Conservation (phyloP, 2,888 invertebrate species). For the Venustoraphidia nigricollis region DNA sequence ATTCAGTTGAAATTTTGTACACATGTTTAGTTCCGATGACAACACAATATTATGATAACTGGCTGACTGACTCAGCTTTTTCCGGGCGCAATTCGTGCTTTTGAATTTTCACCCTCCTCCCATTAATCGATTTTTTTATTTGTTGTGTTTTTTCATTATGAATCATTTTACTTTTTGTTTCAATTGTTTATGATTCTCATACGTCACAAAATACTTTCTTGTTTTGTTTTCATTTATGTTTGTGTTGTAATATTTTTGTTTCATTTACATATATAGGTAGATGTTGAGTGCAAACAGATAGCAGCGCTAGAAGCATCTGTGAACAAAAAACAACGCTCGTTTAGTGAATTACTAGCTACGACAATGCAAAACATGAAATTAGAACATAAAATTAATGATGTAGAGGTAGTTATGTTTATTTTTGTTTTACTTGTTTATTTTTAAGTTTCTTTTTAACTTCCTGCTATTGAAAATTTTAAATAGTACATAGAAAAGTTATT, state of each 20-base stretch:
- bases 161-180: neutral
- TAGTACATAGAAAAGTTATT: no score
- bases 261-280: neutral
- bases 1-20: no score
- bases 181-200: neutral
- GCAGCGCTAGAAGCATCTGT: neutral
- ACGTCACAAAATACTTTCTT: neutral
- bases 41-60: no score
- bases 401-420: constrained; percentile 4
- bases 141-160: no score
- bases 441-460: neutral
- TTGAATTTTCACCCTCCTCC: no score
- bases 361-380: constrained; percentile 1
- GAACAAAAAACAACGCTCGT: neutral
- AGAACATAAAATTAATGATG: neutral
- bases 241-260: neutral
- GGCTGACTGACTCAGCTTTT: no score
- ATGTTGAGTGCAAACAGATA: constrained; percentile 3
- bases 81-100: no score
- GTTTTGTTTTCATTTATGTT: neutral
- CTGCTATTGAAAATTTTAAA: no score
- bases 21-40: no score
- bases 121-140: no score
- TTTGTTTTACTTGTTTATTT: constrained; percentile 1
- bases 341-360: neutral